Conservation (phyloP, 2,113 vertebrate species). For the Lophotis ruficrista region DNA sequence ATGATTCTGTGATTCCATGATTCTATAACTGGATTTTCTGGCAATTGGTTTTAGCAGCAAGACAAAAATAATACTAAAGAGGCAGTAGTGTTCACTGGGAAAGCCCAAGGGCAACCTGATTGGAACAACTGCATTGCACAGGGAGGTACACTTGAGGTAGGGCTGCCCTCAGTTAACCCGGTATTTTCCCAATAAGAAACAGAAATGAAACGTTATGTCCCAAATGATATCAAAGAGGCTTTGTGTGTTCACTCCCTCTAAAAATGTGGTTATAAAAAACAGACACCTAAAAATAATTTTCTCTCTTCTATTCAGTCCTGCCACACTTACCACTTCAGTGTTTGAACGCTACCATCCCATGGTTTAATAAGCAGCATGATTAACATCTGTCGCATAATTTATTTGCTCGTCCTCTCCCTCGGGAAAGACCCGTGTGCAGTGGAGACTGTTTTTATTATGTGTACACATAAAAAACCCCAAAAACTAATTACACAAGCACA, state of each 20-base stretch:
- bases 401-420: background rate
- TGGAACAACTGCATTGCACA: background rate
- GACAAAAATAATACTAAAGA: background rate
- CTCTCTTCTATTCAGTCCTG: background rate
- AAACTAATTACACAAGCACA: background rate
- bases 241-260: background rate
- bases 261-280: background rate
- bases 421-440: background rate
- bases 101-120: background rate
- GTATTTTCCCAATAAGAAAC: background rate
- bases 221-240: background rate
- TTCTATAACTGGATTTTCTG: background rate
- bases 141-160: background rate
- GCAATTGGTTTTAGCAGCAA: background rate
- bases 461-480: background rate
- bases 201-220: background rate
- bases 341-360: rapidly evolving
- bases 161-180: background rate
- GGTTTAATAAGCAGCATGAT: background rate
- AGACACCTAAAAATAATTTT: background rate
- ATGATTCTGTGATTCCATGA: too few species aligned
- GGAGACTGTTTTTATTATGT: background rate
- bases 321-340: background rate
- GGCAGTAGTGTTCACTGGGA: background rate
- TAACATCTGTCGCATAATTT: background rate